phyloP scores from a whole-genome alignment of 2,113 vertebrate genomes.

The Neoarius graeffei region DNA sequence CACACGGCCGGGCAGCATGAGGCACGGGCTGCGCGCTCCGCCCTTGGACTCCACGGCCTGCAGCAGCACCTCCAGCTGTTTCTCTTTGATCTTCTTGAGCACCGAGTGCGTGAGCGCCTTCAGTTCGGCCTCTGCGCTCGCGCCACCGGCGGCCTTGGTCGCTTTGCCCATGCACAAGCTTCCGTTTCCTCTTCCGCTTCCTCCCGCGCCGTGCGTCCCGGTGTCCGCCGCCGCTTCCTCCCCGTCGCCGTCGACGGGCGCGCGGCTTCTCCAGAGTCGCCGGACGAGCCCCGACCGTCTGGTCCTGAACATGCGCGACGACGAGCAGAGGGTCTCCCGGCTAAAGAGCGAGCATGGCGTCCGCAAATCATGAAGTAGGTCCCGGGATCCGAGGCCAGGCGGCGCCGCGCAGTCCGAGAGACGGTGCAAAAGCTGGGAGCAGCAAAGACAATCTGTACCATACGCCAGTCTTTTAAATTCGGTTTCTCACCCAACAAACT shows the following conservation, averaged over 20 bases:
- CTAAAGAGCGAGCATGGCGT: conserved; percentile 96
- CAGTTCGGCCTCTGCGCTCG: conserved; percentile 86
- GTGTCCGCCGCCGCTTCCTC: conserved; percentile 69
- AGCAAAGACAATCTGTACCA: conserved; percentile 83
- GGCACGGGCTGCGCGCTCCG: conserved; percentile 85
- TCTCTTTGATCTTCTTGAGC: conserved; percentile 91
- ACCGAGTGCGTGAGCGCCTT: conserved; percentile 90
- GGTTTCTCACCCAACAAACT: conserved; percentile 29
- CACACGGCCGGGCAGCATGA: conserved; percentile 86
- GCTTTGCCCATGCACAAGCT: conserved; percentile 89
- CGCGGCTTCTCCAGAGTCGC: conserved; percentile 96
- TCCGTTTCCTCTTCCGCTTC: conserved; percentile 73
- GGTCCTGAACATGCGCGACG: conserved; percentile 99
- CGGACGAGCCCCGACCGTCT: conserved; percentile 97
- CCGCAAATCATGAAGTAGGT: conserved; percentile 99
- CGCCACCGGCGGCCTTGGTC: conserved; percentile 71
- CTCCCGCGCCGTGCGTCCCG: conserved; percentile 41
- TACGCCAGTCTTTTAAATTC: conserved; percentile 82
- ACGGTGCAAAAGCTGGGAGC: conserved; percentile 70
- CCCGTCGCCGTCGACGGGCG: conserved; percentile 89
- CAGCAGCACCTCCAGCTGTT: conserved; percentile 90
- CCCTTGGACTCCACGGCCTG: conserved; percentile 94
- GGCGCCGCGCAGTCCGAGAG: conserved; percentile 79
- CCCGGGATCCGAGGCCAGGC: conserved; percentile 87
- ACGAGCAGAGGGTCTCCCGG: conserved; percentile 83